Conservation (phyloP, 2,888 invertebrate genomes). For the Siphonodentalium dalli region DNA sequence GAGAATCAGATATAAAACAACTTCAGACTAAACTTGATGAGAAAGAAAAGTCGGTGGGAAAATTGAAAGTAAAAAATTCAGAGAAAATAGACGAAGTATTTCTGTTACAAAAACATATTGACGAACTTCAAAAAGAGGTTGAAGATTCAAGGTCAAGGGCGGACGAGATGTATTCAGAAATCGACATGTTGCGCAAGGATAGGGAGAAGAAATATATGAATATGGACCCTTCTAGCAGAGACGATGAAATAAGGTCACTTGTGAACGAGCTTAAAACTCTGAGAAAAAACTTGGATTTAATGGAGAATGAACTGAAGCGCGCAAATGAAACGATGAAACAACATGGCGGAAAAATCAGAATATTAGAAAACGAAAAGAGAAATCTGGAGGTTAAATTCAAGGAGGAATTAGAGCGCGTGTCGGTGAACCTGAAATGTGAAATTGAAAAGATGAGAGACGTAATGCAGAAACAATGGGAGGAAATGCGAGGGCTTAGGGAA, state of each 20-base stretch:
- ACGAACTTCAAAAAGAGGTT: constrained; percentile 36
- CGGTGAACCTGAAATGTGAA: constrained; percentile 39
- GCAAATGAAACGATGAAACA: constrained; percentile 37
- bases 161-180: constrained; percentile 35
- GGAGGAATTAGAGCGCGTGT: constrained; percentile 41
- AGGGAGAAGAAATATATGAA: constrained; percentile 32
- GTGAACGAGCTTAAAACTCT: constrained; percentile 35
- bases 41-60: constrained; percentile 29
- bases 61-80: constrained; percentile 32
- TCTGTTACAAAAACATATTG: constrained; percentile 32
- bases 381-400: constrained; percentile 42
- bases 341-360: constrained; percentile 37
- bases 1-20: constrained; percentile 27
- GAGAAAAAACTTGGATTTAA: constrained; percentile 31
- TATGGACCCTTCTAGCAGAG: constrained; percentile 30
- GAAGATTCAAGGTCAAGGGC: constrained; percentile 34
- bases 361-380: constrained; percentile 39
- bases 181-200: constrained; percentile 29
- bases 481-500: constrained; percentile 43
- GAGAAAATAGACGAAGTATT: constrained; percentile 31
- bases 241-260: constrained; percentile 31
- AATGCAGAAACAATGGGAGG: constrained; percentile 46
- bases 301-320: constrained; percentile 40
- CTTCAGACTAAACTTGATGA: constrained; percentile 26
- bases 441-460: constrained; percentile 47